phyloP scores from a whole-genome alignment of 2,888 invertebrate genomes.

The Thecophora atra region DNA sequence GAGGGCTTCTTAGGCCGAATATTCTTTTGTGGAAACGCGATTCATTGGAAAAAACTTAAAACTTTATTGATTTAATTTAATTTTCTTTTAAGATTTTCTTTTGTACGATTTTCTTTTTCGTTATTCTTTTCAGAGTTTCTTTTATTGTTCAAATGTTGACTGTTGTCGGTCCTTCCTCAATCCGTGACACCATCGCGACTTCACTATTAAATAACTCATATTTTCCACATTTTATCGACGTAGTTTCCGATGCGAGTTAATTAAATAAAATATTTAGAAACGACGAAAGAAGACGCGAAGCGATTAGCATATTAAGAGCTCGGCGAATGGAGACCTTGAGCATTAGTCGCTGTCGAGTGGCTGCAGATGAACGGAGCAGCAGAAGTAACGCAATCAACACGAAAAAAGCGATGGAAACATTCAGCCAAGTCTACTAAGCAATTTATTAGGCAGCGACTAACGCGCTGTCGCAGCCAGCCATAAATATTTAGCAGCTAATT shows the following conservation, averaged over 20 bases:
- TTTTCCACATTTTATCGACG: conserved; percentile 39
- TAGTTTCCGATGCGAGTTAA: conserved; percentile 58
- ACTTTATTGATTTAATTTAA: no score
- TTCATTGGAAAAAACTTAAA: no score
- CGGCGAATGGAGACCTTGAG: conserved; percentile 28
- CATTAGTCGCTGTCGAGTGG: neutral
- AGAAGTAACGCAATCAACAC: conserved; percentile 8
- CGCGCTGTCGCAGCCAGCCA: conserved; percentile 7
- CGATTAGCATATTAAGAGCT: conserved; percentile 54
- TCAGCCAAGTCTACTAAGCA: conserved; percentile 50
- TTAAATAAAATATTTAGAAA: conserved; percentile 60
- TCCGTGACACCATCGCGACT: neutral
- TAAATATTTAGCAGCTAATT: conserved; percentile 50
- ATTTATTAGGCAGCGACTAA: conserved; percentile 53
- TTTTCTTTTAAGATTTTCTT: no score
- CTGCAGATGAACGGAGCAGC: conserved; percentile 1
- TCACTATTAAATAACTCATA: conserved; percentile 6
- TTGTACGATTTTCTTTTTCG: no score
- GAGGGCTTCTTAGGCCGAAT: conserved; percentile 11
- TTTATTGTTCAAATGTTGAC: no score
- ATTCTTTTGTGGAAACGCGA: no score
- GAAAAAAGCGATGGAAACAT: conserved; percentile 32
- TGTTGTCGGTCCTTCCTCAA: no score
- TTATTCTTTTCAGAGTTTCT: no score
- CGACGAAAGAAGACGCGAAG: conserved; percentile 25